Conservation (phyloP, 2,113 vertebrate genomes). For the Phylloscopus whistleri region DNA sequence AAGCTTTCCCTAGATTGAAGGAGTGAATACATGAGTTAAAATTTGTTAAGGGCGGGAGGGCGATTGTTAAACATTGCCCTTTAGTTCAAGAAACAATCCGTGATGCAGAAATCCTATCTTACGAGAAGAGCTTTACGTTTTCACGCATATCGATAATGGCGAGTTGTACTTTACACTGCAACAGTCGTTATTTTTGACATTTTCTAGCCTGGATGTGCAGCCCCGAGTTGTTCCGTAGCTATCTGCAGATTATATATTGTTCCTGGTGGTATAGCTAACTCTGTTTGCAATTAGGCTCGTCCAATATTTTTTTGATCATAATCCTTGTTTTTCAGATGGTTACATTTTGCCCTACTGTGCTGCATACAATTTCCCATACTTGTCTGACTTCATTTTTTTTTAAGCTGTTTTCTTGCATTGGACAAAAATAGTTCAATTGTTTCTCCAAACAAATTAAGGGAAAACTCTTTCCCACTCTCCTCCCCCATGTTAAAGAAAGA, state of each 20-base stretch:
- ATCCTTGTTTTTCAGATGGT: not conserved
- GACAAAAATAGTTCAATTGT: not conserved
- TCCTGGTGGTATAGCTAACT: not conserved
- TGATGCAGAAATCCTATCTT: not conserved
- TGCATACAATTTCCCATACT: not conserved
- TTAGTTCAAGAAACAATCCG: not conserved
- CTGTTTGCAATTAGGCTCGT: not conserved
- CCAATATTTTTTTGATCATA: not conserved
- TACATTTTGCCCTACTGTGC: not conserved
- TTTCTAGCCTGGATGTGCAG: not conserved
- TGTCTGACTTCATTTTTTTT: not conserved
- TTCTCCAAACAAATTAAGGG: not conserved
- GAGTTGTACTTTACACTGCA: not conserved
- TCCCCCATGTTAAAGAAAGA: not conserved
- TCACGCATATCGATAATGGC: rapidly evolving
- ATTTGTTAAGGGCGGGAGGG: not conserved
- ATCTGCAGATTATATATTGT: not conserved
- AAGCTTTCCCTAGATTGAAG: not conserved
- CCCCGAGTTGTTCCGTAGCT: not conserved
- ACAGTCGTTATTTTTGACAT: not conserved
- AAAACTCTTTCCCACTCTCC: not conserved
- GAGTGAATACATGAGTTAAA: not conserved
- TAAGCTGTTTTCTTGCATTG: not conserved
- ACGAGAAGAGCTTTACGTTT: not conserved
- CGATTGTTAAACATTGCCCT: slow-evolving; percentile 13